Evolutionary conservation across 2,113 vertebrate species (phyloP).

Genomic region (Propithecus coquereli): DNA sequence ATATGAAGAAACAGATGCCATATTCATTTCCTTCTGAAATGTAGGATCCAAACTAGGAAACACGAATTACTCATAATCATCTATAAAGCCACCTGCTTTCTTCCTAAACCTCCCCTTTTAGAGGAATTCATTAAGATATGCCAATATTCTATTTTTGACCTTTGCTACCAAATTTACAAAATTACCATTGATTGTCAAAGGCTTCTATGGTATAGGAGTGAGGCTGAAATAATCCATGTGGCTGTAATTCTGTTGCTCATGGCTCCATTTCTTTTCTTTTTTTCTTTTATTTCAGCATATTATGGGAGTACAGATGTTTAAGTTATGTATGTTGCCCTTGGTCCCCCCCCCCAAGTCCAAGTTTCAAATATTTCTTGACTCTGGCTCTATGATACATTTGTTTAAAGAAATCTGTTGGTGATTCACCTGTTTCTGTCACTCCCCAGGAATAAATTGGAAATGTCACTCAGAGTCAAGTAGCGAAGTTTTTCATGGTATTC

Average conservation of each 20-base stretch:
- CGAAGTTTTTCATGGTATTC: neutral
- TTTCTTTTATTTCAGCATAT: too few relatives aligned
- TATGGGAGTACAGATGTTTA: too few relatives aligned
- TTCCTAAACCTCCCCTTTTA: neutral
- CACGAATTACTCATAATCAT: neutral
- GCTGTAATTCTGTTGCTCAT: neutral
- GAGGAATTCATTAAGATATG: neutral
- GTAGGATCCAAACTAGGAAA: neutral
- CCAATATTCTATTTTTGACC: neutral
- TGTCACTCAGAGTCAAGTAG: constrained; percentile 13
- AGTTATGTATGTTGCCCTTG: too few relatives aligned
- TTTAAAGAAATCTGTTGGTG: neutral
- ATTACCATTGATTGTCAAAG: neutral
- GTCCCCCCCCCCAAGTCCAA: too few relatives aligned
- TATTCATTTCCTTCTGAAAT: neutral
- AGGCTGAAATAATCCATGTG: neutral
- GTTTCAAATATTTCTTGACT: too few relatives aligned
- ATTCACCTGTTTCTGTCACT: constrained; percentile 28
- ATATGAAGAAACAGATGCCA: neutral
- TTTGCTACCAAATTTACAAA: neutral
- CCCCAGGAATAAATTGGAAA: neutral
- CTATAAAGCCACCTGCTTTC: neutral
- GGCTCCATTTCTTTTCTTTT: neutral
- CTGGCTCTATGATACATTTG: neutral
- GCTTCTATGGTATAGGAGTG: neutral